Evolutionary conservation across 2,113 vertebrate species (phyloP).

Genomic region (Coturnix japonica): DNA sequence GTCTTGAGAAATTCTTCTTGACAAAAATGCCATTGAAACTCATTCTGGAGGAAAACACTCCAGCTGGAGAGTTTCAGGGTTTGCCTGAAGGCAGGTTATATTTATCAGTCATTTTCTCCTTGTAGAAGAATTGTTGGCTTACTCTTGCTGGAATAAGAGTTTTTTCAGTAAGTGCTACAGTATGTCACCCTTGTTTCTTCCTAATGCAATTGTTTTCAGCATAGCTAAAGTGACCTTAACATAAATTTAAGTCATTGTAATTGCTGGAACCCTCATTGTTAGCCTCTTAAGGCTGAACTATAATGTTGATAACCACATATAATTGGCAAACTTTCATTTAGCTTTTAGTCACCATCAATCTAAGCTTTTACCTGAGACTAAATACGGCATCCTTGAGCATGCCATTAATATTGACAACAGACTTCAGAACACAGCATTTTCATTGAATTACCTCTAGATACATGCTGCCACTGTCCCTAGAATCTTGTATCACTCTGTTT

Average conservation of each 20-base stretch:
- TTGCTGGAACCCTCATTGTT: neutral
- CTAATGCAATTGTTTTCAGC: neutral
- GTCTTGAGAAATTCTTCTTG: neutral
- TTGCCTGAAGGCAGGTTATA: neutral
- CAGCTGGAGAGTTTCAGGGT: neutral
- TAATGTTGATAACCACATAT: neutral
- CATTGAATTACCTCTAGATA: neutral
- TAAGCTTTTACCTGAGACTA: neutral
- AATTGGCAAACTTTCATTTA: neutral
- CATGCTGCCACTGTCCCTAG: neutral
- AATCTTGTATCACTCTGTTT: neutral
- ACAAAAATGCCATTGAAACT: neutral
- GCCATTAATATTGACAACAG: neutral
- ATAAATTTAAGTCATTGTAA: neutral
- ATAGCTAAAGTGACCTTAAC: neutral
- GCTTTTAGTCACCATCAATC: neutral
- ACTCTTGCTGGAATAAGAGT: neutral
- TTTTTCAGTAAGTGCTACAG: neutral
- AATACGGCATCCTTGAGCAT: neutral
- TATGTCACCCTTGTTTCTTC: neutral
- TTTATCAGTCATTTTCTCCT: neutral
- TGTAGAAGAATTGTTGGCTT: neutral
- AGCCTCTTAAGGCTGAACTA: neutral
- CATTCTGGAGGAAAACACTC: accelerated
- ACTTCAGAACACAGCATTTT: neutral